A percentile compares a stretch with the other conserved stretches of the same genome.
Conservation (phyloP, 2,113 vertebrate genomes). For the Paratilapia polleni region DNA sequence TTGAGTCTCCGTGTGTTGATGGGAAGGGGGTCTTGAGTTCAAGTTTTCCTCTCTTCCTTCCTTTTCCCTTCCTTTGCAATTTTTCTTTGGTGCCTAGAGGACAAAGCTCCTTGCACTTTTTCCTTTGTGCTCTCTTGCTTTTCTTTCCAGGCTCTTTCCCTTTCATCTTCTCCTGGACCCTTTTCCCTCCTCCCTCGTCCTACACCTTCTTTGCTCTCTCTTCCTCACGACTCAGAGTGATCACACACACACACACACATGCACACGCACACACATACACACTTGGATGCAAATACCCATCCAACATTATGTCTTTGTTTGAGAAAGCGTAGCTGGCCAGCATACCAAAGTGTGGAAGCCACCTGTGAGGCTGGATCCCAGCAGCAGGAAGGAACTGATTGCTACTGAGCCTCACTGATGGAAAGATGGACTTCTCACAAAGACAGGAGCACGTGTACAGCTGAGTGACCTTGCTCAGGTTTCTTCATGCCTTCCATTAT, state of each 20-base stretch:
- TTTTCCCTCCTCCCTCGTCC: conserved; percentile 23
- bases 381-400: conserved; percentile 19
- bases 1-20: conserved; percentile 1
- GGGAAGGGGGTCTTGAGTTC: conserved; percentile 2
- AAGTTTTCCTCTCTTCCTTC: conserved; percentile 27
- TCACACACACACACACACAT: neutral
- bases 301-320: conserved; percentile 50
- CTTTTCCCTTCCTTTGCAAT: conserved; percentile 43
- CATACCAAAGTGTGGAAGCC: conserved; percentile 18
- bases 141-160: conserved; percentile 27
- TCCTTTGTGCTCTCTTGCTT: conserved; percentile 42
- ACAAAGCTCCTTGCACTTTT: conserved; percentile 4
- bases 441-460: neutral
- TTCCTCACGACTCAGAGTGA: neutral
- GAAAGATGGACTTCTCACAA: conserved; percentile 7
- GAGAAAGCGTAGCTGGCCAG: conserved; percentile 19
- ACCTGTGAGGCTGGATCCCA: conserved; percentile 22
- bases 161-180: conserved; percentile 55
- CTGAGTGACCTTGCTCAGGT: conserved; percentile 13
- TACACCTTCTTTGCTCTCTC: conserved; percentile 10
- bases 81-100: conserved; percentile 57
- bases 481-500: conserved; percentile 5
- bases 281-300: conserved; percentile 19
- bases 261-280: neutral
- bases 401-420: neutral